A percentile compares a stretch with the other conserved stretches of the same genome.
These are phyloP conservation scores for Protodeltote pygarga DNA, from an alignment of 2,888 invertebrate species.

Conservation along the genomic window DNA sequence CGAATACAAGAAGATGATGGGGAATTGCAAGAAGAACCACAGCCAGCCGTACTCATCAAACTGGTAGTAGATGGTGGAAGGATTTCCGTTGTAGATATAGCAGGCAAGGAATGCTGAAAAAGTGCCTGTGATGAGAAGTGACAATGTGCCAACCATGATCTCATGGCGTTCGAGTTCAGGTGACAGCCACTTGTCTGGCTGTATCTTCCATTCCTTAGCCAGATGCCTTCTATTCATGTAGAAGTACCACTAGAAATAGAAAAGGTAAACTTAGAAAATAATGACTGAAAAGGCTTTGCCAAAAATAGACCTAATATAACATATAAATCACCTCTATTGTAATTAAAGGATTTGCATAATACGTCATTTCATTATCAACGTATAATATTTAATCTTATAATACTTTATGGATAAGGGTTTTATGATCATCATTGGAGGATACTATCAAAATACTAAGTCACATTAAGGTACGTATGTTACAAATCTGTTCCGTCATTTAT, in stretches of 20 bases:
- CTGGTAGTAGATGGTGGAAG: constrained; percentile 88
- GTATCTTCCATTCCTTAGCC: constrained; percentile 91
- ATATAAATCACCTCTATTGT: no score
- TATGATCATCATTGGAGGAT: constrained; percentile 4
- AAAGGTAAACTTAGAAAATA: not conserved
- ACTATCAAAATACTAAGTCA: constrained; percentile 21
- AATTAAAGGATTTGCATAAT: not conserved
- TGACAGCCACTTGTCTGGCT: constrained; percentile 89
- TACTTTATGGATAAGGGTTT: constrained; percentile 12
- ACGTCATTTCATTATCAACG: constrained; percentile 13
- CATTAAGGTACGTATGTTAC: constrained; percentile 9
- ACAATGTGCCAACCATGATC: constrained; percentile 88
- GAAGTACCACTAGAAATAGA: constrained; percentile 89
- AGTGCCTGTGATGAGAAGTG: constrained; percentile 84
- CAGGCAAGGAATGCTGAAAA: constrained; percentile 88
- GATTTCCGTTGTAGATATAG: constrained; percentile 90
- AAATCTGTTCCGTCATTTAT: constrained; percentile 14
- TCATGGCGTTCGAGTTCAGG: constrained; percentile 90
- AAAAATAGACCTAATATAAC: no score
- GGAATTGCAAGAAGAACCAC: constrained; percentile 89
- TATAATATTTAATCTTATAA: constrained; percentile 20
- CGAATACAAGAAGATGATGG: constrained; percentile 88
- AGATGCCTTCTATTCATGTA: constrained; percentile 88
- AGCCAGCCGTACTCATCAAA: constrained; percentile 88
- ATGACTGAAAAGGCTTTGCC: no score